Evolutionary conservation across 2,888 invertebrate species (phyloP), one percentile per base, ranked within the genome.

Genomic region (Acronicta leporina): DNA sequence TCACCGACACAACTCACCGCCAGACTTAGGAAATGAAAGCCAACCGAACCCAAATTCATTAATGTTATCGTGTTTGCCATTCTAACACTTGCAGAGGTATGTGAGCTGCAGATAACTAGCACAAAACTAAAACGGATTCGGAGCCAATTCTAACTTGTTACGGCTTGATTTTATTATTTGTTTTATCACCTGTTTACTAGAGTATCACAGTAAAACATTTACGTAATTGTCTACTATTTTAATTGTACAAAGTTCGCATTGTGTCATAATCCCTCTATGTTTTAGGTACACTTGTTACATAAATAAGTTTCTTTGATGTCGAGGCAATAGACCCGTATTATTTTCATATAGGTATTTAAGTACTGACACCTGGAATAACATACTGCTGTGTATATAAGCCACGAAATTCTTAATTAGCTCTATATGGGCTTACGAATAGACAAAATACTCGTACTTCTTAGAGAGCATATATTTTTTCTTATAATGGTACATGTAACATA

Each of bases 21-120:
- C 73, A 81, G 87, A 86, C 84, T 87, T 86, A 87, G 87, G 87
- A 86, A 88, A 89, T 88, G 87, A 86, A 88, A 87, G 84, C 84
- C 82, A 84, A 79, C 84, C 83, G 82, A 88, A 89, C 87, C 86
- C 84, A 88, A 89, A 89, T 89, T 88, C 86, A 88, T 89, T 89
- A 88, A 85, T 86, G 87, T 86, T 87, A 89, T 89, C 88, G 83
- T 84, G 81, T 83, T 82, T 82, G 80, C 86, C 82, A 84, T 87
- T 83, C 86, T 77, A 77, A 81, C 76, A 77, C 76, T 79, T 80
- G 81, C 83, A 78, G 75, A 77, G 79, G 80, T 77, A 81, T 79
- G 79, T 75, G 79, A 80, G 74, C 66, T 80, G 75, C 73, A 82
- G 80, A 85, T 81, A 82, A 68, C 67, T 69, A 61, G 58, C 38